Percentiles rank a stretch among this genome's conserved stretches.
Conservation (phyloP, 2,797 vertebrate species). For the Diceros bicornis region DNA sequence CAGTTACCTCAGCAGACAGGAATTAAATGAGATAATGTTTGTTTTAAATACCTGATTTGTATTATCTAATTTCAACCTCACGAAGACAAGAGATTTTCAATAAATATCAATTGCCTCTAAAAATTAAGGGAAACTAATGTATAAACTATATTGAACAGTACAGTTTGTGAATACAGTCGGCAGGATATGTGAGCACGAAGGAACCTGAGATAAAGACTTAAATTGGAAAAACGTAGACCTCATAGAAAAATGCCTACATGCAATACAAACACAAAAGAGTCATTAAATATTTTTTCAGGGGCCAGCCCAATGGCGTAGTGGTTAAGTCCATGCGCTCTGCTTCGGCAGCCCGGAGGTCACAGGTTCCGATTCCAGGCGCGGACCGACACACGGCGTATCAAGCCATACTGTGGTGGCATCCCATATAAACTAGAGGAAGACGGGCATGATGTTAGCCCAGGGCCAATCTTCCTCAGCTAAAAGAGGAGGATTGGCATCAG, state of each 20-base stretch:
- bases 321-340: too few species aligned
- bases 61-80: conserved; percentile 9
- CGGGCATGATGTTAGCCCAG: too few species aligned
- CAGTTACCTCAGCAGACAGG: background rate
- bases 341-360: too few species aligned
- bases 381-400: too few species aligned
- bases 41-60: background rate
- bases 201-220: background rate
- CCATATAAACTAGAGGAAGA: too few species aligned
- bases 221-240: background rate
- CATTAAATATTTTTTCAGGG: background rate
- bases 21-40: background rate
- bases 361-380: too few species aligned
- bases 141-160: conserved; percentile 10
- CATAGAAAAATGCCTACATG: background rate
- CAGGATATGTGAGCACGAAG: background rate
- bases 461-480: too few species aligned
- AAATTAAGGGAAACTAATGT: conserved; percentile 23
- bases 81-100: background rate
- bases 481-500: too few species aligned
- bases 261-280: background rate
- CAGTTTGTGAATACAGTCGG: conserved; percentile 25
- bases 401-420: too few species aligned
- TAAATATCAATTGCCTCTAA: background rate
- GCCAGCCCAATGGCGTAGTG: too few species aligned